Evolutionary conservation across 2,888 invertebrate genomes (phyloP).

Genomic region (Tinea pellionella): DNA sequence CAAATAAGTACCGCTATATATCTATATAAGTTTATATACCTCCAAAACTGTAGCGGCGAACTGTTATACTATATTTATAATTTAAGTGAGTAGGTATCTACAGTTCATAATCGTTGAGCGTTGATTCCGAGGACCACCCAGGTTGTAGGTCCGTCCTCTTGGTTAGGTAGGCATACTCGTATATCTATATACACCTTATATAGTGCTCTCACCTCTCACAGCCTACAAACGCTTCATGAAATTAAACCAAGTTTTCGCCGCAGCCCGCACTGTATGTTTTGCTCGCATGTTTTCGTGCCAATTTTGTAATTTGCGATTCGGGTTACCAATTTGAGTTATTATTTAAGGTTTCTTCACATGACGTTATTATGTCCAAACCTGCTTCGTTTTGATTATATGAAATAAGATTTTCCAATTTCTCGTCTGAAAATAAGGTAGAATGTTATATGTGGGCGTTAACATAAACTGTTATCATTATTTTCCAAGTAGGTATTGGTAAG

Average conservation of each 20-base stretch:
- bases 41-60: not conserved
- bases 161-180: constrained; percentile 23
- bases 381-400: not conserved
- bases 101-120: constrained; percentile 40
- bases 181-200: constrained; percentile 25
- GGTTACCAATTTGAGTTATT: constrained; percentile 58
- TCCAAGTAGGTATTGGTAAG: not conserved
- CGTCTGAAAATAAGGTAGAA: not conserved
- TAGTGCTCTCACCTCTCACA: constrained; percentile 6
- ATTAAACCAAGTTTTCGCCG: constrained; percentile 9
- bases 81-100: not conserved
- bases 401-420: not conserved
- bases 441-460: not conserved
- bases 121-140: constrained; percentile 62
- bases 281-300: constrained; percentile 37
- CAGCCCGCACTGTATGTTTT: constrained; percentile 8
- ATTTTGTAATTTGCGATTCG: constrained; percentile 60
- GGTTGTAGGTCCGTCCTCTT: constrained; percentile 38
- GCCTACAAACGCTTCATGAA: not conserved
- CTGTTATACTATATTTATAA: not conserved
- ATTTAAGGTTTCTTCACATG: constrained; percentile 19
- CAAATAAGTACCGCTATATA: too few species aligned
- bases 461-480: not conserved
- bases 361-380: not conserved
- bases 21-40: not conserved